phyloP scores from a whole-genome alignment of 1,140 invertebrate species.

The Orchestia grillus region DNA sequence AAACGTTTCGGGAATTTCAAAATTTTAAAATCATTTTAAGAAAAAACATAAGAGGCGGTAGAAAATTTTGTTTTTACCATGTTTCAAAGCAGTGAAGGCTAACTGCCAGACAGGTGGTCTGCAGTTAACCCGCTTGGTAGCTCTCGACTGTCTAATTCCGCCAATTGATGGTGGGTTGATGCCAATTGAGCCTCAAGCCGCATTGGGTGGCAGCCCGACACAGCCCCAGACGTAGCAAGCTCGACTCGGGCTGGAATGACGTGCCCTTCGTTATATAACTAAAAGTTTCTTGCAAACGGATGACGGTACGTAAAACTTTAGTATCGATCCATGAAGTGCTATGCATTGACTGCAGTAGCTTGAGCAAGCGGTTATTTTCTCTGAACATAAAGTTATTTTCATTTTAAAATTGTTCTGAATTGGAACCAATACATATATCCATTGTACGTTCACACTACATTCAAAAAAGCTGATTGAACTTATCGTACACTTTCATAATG shows the following conservation, averaged over 20 bases:
- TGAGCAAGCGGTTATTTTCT: neutral
- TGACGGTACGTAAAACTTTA: no score
- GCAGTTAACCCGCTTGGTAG: no score
- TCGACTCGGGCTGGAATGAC: no score
- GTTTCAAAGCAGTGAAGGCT: neutral
- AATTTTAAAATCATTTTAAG: neutral
- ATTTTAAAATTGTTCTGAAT: neutral
- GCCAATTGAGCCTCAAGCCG: no score
- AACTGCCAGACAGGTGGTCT: no score
- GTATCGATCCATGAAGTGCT: neutral
- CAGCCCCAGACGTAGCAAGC: no score
- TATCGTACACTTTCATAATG: neutral
- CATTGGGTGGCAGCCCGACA: no score
- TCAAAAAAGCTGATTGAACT: neutral
- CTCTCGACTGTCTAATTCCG: no score
- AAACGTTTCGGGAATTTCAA: neutral
- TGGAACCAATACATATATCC: neutral
- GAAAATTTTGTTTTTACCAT: neutral
- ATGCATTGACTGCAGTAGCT: neutral
- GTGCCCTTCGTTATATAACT: no score
- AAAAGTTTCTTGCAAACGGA: no score
- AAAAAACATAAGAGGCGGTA: neutral
- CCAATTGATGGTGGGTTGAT: no score
- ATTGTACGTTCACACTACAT: neutral
- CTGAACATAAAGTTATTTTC: neutral